A percentile compares a stretch with the other conserved stretches of the same genome.
These are phyloP conservation scores for Myotis davidii DNA, from an alignment of 2,113 vertebrate genomes.

Conservation along the genomic window DNA sequence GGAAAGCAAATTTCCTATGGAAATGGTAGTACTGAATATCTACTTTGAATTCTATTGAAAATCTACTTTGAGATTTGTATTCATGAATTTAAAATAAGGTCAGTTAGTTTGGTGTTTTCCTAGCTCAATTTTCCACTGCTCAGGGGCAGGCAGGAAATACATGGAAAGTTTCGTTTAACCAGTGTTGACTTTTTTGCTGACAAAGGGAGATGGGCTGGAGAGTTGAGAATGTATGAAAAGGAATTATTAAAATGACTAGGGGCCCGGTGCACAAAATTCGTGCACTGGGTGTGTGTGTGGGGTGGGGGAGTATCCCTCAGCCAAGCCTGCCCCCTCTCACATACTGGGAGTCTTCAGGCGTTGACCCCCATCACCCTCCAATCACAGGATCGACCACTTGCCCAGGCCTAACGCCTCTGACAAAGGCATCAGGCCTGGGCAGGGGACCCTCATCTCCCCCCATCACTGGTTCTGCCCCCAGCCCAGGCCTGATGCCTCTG, in stretches of 20 bases:
- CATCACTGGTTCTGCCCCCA: too few species aligned
- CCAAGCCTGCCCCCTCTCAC: too few species aligned
- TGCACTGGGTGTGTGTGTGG: too few species aligned
- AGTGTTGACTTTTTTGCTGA: not conserved
- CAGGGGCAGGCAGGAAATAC: not conserved
- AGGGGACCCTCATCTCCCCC: too few species aligned
- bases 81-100: slow-evolving; percentile 24
- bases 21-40: not conserved
- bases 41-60: not conserved
- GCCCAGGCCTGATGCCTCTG: too few species aligned
- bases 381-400: too few species aligned
- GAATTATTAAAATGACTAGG: not conserved
- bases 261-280: too few species aligned
- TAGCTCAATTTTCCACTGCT: not conserved
- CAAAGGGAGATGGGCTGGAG: not conserved
- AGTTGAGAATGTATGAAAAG: not conserved
- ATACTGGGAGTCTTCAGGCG: too few species aligned
- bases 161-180: not conserved
- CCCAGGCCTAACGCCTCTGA: too few species aligned
- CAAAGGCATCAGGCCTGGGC: too few species aligned
- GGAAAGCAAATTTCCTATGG: slow-evolving; percentile 17
- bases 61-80: not conserved
- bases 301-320: too few species aligned
- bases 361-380: too few species aligned
- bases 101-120: not conserved